phyloP scores from a whole-genome alignment of 2,113 vertebrate species.

The Albula glossodonta region DNA sequence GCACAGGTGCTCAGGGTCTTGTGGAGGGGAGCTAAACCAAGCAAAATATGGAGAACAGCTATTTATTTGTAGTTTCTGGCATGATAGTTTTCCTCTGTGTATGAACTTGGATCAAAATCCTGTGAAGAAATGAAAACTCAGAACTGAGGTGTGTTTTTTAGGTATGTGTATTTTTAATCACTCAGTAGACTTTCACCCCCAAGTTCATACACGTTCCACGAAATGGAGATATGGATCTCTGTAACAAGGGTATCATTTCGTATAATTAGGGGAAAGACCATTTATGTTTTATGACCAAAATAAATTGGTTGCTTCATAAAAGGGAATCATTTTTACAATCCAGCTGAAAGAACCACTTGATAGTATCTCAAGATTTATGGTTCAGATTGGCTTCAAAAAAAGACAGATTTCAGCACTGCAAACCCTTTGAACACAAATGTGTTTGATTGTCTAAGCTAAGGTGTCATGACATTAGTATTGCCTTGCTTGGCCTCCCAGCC shows the following conservation, averaged over 20 bases:
- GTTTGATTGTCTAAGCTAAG: background rate
- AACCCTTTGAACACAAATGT: background rate
- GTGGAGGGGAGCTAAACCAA: background rate
- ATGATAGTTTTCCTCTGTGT: background rate
- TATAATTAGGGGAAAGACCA: background rate
- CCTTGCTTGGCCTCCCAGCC: background rate
- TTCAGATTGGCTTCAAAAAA: background rate
- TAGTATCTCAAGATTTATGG: background rate
- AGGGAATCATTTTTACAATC: conserved; percentile 4
- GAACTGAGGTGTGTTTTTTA: background rate
- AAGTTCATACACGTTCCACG: background rate
- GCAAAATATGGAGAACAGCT: background rate
- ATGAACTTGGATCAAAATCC: background rate
- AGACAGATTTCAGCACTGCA: background rate
- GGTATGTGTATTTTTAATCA: background rate
- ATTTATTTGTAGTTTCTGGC: background rate
- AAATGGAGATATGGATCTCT: conserved; percentile 5
- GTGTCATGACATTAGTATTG: background rate
- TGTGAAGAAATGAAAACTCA: background rate
- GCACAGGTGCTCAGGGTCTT: background rate
- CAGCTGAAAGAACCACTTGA: background rate
- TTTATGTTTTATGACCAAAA: conserved; percentile 2
- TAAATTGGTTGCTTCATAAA: background rate
- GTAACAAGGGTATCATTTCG: background rate
- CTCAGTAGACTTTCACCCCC: background rate